Evolutionary conservation across 2,797 vertebrate species (phyloP).

Genomic region (Chaetodon trifasciatus): DNA sequence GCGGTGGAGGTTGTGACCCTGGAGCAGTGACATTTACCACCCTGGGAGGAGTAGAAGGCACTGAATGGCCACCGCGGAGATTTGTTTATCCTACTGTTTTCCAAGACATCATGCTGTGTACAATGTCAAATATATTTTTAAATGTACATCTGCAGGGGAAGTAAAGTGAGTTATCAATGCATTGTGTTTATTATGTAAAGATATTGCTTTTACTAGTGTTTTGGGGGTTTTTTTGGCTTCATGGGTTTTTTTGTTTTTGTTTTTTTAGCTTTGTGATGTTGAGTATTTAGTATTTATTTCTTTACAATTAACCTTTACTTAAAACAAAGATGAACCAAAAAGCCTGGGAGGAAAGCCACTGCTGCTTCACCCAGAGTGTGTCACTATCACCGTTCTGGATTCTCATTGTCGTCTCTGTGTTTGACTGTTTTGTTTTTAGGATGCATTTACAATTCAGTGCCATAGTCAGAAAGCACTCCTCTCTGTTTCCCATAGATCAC

Average conservation of each 20-base stretch:
- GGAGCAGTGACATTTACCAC: conserved; percentile 89
- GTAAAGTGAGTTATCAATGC: conserved; percentile 68
- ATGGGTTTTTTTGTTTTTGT: conserved; percentile 36
- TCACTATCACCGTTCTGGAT: conserved; percentile 41
- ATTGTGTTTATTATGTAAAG: conserved; percentile 85
- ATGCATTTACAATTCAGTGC: conserved; percentile 57
- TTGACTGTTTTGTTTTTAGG: conserved; percentile 40
- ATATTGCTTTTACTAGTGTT: conserved; percentile 67
- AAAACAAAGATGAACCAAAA: conserved; percentile 80
- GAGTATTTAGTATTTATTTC: conserved; percentile 84
- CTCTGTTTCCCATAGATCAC: conserved; percentile 10
- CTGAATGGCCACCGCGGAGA: conserved; percentile 63
- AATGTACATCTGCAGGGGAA: conserved; percentile 79
- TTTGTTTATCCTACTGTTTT: conserved; percentile 63
- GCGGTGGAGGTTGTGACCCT: conserved; percentile 97
- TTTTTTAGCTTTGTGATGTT: conserved; percentile 76
- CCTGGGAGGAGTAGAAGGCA: conserved; percentile 59
- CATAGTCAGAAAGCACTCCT: conserved; percentile 47
- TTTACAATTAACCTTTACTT: conserved; percentile 69
- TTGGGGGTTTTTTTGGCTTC: conserved; percentile 49
- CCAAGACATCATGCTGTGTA: conserved; percentile 72
- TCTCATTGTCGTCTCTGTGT: conserved; percentile 28
- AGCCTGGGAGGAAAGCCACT: conserved; percentile 73
- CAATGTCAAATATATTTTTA: conserved; percentile 83
- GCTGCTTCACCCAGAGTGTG: conserved; percentile 49